phyloP scores from a whole-genome alignment of 2,113 vertebrate genomes.

The Suncus etruscus region DNA sequence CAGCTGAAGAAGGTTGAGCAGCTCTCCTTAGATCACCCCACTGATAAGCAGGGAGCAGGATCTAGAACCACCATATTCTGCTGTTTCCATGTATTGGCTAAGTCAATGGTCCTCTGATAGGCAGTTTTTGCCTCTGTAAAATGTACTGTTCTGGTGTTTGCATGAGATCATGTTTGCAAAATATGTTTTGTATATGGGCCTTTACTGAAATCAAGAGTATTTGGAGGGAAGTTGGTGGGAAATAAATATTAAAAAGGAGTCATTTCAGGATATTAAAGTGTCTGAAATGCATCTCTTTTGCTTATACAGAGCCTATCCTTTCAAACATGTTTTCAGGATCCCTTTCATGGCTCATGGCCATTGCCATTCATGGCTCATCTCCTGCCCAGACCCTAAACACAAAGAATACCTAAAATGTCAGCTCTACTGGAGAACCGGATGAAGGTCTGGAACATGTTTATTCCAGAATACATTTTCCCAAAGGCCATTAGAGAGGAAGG shows the following conservation, averaged over 20 bases:
- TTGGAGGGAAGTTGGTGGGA: too few relatives aligned
- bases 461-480: background rate
- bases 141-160: background rate
- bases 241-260: too few relatives aligned
- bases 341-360: background rate
- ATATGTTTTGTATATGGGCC: too few relatives aligned
- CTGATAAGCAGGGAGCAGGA: background rate
- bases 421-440: background rate
- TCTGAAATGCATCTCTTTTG: background rate
- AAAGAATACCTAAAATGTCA: slow-evolving; percentile 2
- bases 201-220: too few relatives aligned
- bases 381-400: background rate
- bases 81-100: background rate
- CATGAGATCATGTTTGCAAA: too few relatives aligned
- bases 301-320: background rate
- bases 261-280: too few relatives aligned
- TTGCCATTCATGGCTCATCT: background rate
- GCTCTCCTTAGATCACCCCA: background rate
- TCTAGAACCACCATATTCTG: background rate
- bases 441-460: background rate
- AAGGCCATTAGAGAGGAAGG: background rate
- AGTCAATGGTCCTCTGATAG: background rate
- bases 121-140: background rate
- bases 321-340: background rate
- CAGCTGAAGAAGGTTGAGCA: background rate